Percentiles rank a stretch among this genome's conserved stretches.
Evolutionary conservation across 2,797 vertebrate genomes (phyloP).

Genomic region (Pseudotriccus pelzelni): DNA sequence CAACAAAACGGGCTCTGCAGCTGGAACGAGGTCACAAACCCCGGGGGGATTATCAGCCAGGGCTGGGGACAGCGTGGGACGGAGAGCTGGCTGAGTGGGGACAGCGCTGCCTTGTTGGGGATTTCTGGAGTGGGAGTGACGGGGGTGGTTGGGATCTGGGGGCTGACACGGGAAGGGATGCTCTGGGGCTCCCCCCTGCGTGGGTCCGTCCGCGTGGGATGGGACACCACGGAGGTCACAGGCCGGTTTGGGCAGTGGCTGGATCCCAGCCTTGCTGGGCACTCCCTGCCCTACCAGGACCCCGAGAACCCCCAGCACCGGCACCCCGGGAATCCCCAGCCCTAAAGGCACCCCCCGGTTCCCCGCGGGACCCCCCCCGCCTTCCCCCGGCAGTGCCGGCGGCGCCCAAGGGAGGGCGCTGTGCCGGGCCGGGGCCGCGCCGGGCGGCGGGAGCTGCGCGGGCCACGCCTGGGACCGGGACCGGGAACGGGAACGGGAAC

Average conservation of each 20-base stretch:
- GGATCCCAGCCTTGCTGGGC: background rate
- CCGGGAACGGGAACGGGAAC: background rate
- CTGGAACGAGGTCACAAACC: background rate
- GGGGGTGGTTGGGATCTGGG: background rate
- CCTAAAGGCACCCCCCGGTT: background rate
- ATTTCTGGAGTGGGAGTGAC: background rate
- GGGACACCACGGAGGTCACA: background rate
- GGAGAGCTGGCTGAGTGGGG: background rate
- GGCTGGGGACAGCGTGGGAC: background rate
- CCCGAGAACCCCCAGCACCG: background rate
- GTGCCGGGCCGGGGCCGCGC: background rate
- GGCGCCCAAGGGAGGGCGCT: background rate
- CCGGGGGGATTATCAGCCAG: background rate
- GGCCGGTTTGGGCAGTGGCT: background rate
- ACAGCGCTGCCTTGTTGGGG: background rate
- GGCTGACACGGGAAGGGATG: fast-evolving
- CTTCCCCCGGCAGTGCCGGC: background rate
- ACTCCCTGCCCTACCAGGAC: too few species aligned
- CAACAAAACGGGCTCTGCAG: background rate
- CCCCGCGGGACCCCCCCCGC: background rate
- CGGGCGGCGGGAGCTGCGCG: background rate
- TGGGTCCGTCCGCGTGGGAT: background rate
- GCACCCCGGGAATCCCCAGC: too few species aligned
- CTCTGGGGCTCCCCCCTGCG: background rate
- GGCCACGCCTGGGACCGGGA: background rate